A percentile compares a stretch with the other conserved stretches of the same genome.
phyloP scores from a whole-genome alignment of 2,797 vertebrate species.

The Moxostoma hubbsi region DNA sequence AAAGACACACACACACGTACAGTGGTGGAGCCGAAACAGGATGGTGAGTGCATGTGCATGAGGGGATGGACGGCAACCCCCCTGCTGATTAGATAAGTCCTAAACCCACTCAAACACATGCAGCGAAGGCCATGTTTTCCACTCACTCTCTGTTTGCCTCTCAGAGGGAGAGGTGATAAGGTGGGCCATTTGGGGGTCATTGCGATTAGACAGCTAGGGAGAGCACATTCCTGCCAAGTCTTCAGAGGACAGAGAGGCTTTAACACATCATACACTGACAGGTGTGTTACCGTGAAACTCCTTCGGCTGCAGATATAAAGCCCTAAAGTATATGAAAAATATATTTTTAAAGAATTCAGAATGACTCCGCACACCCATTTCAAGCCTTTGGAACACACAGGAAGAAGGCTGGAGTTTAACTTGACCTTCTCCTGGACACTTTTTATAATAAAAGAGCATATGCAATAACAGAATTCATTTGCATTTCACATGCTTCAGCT shows the following conservation, averaged over 20 bases:
- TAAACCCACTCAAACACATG: constrained; percentile 60
- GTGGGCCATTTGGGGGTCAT: constrained; percentile 73
- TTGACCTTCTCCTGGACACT: constrained; percentile 5
- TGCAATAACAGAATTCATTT: constrained; percentile 28
- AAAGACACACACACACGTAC: neutral
- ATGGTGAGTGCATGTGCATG: constrained; percentile 44
- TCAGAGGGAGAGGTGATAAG: constrained; percentile 75
- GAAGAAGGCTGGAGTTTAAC: constrained; percentile 22
- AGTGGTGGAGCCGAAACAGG: constrained; percentile 18
- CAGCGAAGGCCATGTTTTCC: constrained; percentile 68
- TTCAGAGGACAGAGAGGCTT: constrained; percentile 43
- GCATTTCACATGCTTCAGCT: constrained; percentile 45
- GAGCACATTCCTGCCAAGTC: constrained; percentile 69
- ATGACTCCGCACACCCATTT: neutral
- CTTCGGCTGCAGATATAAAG: constrained; percentile 15
- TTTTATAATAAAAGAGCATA: constrained; percentile 39
- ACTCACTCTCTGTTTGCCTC: constrained; percentile 69
- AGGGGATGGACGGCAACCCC: constrained; percentile 67
- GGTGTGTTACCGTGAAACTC: constrained; percentile 18
- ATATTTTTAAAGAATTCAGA: constrained; percentile 1
- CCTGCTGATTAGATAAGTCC: constrained; percentile 78
- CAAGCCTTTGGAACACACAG: neutral
- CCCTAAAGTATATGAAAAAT: constrained; percentile 6
- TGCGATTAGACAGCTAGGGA: constrained; percentile 71
- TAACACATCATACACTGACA: constrained; percentile 56